These are phyloP conservation scores for Agrotis ipsilon DNA, from an alignment of 2,888 invertebrate genomes.

Conservation along the genomic window DNA sequence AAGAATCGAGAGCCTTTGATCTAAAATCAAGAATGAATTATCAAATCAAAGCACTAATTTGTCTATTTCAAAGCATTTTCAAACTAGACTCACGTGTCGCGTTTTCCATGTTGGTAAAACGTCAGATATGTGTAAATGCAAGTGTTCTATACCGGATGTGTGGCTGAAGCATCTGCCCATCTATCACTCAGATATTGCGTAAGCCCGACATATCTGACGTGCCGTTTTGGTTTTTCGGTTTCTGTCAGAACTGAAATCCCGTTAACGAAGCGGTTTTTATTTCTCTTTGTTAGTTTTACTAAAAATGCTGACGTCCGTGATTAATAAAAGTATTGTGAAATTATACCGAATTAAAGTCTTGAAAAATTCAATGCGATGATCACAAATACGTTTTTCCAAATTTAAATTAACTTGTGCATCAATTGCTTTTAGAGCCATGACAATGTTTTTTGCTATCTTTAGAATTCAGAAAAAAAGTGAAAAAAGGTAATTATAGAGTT, in stretches of 20 bases:
- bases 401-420: no score
- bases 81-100: constrained; percentile 1
- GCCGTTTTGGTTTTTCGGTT: constrained; percentile 58
- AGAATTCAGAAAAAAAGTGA: no score
- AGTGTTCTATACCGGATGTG: constrained; percentile 67
- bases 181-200: constrained; percentile 83
- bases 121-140: constrained; percentile 69
- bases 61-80: background rate
- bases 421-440: no score
- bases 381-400: no score
- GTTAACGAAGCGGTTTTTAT: constrained; percentile 47
- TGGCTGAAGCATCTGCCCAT: constrained; percentile 75
- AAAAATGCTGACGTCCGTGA: no score
- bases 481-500: no score
- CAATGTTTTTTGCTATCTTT: no score
- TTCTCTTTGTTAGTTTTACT: background rate
- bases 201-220: constrained; percentile 58
- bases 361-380: no score
- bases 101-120: constrained; percentile 57
- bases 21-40: no score
- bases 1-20: no score
- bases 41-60: background rate
- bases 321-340: no score
- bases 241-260: constrained; percentile 46
- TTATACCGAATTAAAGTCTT: no score